A percentile compares a stretch with the other conserved stretches of the same genome.
Conservation (phyloP, 2,113 vertebrate species). For the Gyps fulvus region DNA sequence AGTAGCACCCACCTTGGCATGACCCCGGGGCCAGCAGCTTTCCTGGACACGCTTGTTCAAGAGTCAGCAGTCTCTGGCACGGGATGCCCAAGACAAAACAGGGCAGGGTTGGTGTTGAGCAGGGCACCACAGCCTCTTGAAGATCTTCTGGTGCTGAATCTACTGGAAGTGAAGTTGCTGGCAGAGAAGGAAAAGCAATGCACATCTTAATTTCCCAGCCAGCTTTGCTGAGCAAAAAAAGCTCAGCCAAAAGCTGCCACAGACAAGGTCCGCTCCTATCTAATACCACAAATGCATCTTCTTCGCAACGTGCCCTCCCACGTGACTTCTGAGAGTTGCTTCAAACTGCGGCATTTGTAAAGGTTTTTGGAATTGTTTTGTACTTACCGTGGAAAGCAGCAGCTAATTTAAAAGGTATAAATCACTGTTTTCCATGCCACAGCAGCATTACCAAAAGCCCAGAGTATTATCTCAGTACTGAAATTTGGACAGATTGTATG, state of each 20-base stretch:
- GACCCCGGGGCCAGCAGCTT: no score
- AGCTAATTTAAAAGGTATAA: background rate
- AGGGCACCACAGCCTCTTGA: background rate
- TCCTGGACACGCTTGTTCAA: fast-evolving
- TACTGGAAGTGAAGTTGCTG: background rate
- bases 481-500: background rate
- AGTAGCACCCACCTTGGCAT: no score
- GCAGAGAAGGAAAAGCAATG: background rate
- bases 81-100: background rate
- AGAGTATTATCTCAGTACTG: no score
- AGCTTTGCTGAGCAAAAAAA: background rate
- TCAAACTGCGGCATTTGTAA: background rate
- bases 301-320: fast-evolving
- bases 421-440: background rate
- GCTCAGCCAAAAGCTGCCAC: background rate
- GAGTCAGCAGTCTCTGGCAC: background rate
- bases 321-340: fast-evolving
- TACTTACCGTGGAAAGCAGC: background rate
- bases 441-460: background rate
- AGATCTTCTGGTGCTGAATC: background rate
- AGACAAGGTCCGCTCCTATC: background rate
- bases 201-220: background rate
- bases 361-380: background rate
- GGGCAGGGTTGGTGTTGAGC: fast-evolving
- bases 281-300: background rate